These are phyloP conservation scores for Rhynchomys soricoides DNA, from an alignment of 2,113 vertebrate genomes.

Conservation along the genomic window DNA sequence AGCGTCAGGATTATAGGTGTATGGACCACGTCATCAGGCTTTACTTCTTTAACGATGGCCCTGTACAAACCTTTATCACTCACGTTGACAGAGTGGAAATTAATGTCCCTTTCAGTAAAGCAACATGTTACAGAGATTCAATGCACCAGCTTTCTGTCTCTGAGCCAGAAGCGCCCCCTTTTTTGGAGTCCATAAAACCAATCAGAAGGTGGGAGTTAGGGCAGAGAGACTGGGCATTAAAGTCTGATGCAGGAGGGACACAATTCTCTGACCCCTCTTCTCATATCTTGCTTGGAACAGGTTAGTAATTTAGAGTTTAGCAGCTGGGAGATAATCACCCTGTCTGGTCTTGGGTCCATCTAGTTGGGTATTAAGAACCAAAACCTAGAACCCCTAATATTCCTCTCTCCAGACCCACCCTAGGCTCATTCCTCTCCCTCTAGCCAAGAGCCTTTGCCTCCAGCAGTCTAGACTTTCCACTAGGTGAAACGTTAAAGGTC, in stretches of 20 bases:
- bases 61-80: not conserved
- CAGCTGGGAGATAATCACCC: not conserved
- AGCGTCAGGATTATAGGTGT: not conserved
- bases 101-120: not conserved
- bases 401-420: rapidly evolving
- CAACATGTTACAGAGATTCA: not conserved
- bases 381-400: too few relatives aligned
- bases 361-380: not conserved
- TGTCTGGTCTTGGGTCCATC: constrained; percentile 41
- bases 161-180: not conserved
- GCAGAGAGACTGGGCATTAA: too few relatives aligned
- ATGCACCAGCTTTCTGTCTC: not conserved
- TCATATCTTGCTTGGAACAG: not conserved
- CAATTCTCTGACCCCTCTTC: not conserved
- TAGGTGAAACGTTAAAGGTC: not conserved
- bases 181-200: not conserved
- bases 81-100: not conserved
- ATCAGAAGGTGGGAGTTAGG: too few relatives aligned
- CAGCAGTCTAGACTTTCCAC: not conserved
- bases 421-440: rapidly evolving
- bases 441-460: not conserved
- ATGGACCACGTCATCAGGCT: not conserved
- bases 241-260: not conserved
- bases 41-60: not conserved
- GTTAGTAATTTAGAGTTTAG: not conserved